Percentiles rank a stretch among this genome's conserved stretches.
phyloP scores from a whole-genome alignment of 2,888 invertebrate species.

The Amorpha juglandis region DNA sequence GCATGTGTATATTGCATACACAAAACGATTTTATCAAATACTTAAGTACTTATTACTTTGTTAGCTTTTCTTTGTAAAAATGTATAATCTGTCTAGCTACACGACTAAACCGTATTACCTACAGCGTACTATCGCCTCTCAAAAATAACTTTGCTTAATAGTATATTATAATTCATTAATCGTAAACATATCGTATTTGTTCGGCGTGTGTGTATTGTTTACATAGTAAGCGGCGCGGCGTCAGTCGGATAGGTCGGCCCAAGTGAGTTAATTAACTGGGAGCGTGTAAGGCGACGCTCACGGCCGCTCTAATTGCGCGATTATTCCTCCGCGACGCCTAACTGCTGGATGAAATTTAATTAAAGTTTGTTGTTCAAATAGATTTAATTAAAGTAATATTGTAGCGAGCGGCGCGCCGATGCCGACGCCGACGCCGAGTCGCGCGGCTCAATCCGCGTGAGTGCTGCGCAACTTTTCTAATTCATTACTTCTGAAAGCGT shows the following conservation, averaged over 20 bases:
- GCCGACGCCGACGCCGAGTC: conserved; percentile 46
- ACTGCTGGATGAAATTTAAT: conserved; percentile 85
- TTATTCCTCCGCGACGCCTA: conserved; percentile 84
- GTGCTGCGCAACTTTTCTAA: conserved; percentile 85
- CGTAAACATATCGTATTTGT: conserved; percentile 20
- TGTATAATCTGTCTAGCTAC: no score
- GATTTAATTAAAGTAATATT: conserved; percentile 86
- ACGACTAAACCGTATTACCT: neutral
- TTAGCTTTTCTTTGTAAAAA: no score
- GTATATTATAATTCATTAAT: neutral
- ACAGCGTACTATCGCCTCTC: neutral
- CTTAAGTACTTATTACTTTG: no score
- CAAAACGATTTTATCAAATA: no score
- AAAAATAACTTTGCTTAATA: neutral
- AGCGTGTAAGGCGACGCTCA: conserved; percentile 84
- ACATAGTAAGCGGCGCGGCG: conserved; percentile 52
- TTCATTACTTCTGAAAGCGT: conserved; percentile 85
- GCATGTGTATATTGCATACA: no score
- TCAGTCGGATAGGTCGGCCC: conserved; percentile 69
- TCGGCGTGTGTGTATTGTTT: conserved; percentile 45
- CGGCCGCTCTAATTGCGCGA: conserved; percentile 84
- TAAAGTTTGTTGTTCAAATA: conserved; percentile 86
- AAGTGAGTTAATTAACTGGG: conserved; percentile 83
- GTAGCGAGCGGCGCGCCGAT: conserved; percentile 76
- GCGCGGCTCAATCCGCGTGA: conserved; percentile 82